Conservation (phyloP, 2,113 vertebrate species). For the human region GRCh38 chr5:5781001-5781500, state of each 20-base stretch:
- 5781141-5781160: not conserved
- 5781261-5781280: accelerated
- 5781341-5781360: no score
- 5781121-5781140: no score
- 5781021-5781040: no score
- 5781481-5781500: accelerated
- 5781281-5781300: accelerated
- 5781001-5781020: no score
- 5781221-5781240: not conserved
- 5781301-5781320: not conserved
- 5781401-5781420: not conserved
- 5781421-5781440: not conserved
- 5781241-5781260: accelerated
- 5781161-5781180: not conserved
- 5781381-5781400: accelerated
- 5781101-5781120: no score
- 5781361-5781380: accelerated
- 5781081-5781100: no score
- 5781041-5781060: no score
- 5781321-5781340: accelerated
- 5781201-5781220: not conserved
- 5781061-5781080: no score
- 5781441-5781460: no score
- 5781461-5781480: accelerated
- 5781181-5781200: no score